Evolutionary conservation across 2,113 vertebrate species (phyloP), one percentile per base, ranked within the genome.

Genomic region (Pachypanchax playfairii): DNA sequence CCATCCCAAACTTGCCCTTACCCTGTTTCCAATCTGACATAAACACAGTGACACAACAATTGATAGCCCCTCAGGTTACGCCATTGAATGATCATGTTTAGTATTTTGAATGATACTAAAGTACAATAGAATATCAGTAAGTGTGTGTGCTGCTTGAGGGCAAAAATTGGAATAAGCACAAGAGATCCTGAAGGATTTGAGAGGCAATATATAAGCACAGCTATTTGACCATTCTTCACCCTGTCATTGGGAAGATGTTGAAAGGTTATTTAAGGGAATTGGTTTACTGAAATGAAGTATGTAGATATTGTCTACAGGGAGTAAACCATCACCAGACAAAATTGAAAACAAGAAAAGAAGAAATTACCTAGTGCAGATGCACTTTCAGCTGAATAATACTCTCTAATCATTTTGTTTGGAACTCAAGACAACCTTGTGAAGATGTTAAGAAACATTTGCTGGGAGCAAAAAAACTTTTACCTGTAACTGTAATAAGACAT

Each of bases 21-120:
- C 58, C 65, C 72, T 33, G 57, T 76, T 73, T 67, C 58, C 2
- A 11, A 47, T 42, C 58, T 54, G 62, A 65, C 62, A 54, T 55
- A 18, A 62, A 64, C 11, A 10, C 46, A 63, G 78, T 76, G 83
- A 87, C 84, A 83, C 82, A 77, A 78, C 74, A 90, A 88, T 84
- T 88, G 84, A 91, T 90, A 81, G 79, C 63, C 39, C 75, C 65
- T 86, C 85, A 87, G 85, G 89, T 89, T 89, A 80, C 74, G 80
- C 46, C 17, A 47, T 41, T 50, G 79, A 88, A 88, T 86, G 84
- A 82, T 83, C 83, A 73, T 74, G 75, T 87, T 87, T 44, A 54
- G 68, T 85, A 84, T 76, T 71, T 20, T 28, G 79, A 83, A 75
- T 78, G 73, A 74, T 54, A 73, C 46, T 51, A 11, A 66, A 68